Base-by-base conservation (phyloP, 2,113 vertebrate genomes). In the Clarias batrachus region DNA sequence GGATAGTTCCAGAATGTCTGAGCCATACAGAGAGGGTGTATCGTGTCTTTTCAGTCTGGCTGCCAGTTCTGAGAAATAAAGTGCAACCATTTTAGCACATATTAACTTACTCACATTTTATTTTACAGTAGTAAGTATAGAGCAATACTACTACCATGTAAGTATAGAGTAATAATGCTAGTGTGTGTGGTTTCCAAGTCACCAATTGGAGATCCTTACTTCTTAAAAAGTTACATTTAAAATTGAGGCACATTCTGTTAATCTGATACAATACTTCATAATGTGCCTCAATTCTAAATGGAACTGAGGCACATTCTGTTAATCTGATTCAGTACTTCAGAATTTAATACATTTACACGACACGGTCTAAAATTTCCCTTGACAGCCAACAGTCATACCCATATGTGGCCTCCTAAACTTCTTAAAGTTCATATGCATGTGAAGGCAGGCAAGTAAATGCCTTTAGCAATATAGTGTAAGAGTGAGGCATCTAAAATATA, bases 1-100 rank as follows among this genome's bases (percentile, higher is more conserved):
- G 17, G 93, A 89, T 60, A 97, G 85, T 0, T 91, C 92, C 9
- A 93, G 0, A 79, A 98, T 94, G 65, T 98, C 96, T 0, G 78
- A 94, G 81, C 96, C 96, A 79, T 96, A 99, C 48, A 98, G 66
- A 0, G 97, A 95, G 6, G 97, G 97, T 27, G 97, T 90, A 0
- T 94, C 0, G 71, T 95, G 92, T 88, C 97, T 96, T 11, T 10
- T 93, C 88, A 99, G 71, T 0, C 41, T 87, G 71, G 93, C 92
- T 89, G 94, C 91, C 0, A 96, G 89, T 14, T 95, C 95, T 96
- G 77, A 27, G 78, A 84, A 89, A 10, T 82, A 11, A 88, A 37
- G 21, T 25, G 21, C 33, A 10, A 87, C 66, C 25, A 84, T 60
- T 70, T 66, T 62, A 54, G 4, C 5, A 74, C 1, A 33, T 74